Conservation (phyloP, 2,113 vertebrate species). For the Arvicanthis niloticus region DNA sequence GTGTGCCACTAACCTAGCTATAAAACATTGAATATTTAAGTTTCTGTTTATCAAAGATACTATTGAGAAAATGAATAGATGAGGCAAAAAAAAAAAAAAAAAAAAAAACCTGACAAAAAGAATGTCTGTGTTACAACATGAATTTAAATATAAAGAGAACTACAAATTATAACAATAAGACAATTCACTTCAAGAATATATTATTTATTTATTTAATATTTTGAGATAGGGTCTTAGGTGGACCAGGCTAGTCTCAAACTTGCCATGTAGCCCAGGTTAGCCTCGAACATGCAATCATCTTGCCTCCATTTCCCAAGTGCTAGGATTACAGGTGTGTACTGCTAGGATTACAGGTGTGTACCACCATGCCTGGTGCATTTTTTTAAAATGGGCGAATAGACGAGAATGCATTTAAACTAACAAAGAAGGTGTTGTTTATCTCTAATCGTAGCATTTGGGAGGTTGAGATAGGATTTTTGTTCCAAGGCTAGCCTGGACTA, state of each 20-base stretch:
- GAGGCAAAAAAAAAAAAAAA: background rate
- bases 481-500: background rate
- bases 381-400: background rate
- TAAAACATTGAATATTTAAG: background rate
- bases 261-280: background rate
- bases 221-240: background rate
- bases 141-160: background rate
- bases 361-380: background rate
- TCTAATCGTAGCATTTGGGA: background rate
- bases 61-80: background rate
- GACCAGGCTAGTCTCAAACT: background rate
- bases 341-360: background rate
- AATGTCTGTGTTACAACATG: background rate
- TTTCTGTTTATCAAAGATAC: background rate
- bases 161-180: background rate
- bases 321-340: background rate
- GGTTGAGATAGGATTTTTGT: background rate
- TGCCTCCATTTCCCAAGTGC: background rate
- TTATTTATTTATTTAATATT: background rate
- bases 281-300: background rate
- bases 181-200: background rate
- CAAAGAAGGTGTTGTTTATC: background rate
- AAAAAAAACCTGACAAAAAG: background rate
- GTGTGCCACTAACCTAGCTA: background rate
- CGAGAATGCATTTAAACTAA: slow-evolving; percentile 1